Base-by-base conservation (phyloP, 2,888 invertebrate species). In the Micoletzkya japonica region DNA sequence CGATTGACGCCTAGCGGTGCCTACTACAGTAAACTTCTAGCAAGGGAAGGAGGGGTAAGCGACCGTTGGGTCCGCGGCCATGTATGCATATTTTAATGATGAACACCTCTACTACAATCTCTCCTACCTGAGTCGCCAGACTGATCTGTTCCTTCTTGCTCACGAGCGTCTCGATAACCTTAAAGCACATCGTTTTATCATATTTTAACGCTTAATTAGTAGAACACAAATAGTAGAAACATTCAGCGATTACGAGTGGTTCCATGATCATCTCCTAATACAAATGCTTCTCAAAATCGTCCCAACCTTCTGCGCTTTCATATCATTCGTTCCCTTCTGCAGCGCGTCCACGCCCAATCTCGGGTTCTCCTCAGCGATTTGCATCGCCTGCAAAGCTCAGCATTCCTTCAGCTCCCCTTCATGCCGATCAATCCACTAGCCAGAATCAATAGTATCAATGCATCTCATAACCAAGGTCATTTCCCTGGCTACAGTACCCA, bases 81-180 rank as follows among this genome's bases (percentile, higher is more conserved):
- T n/a, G n/a, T n/a, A n/a, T n/a, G n/a, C n/a, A n/a, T n/a, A n/a
- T n/a, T n/a, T n/a, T n/a, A n/a, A n/a, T n/a, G n/a, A n/a, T n/a
- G n/a, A n/a, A n/a, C n/a, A n/a, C n/a, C n/a, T n/a, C n/a, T n/a
- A n/a, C n/a, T n/a, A n/a, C n/a, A n/a, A n/a, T n/a, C n/a, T n/a
- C n/a, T n/a, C n/a, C n/a, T n/a, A 81, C 83, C 86, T 98, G 98
- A 0, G 97, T 95, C 28, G 98, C 97, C 78, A 99, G 89, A 39
- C 95, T 89, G 73, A 98, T 92, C 88, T 98, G 98, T 86, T 98
- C 96, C 84, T 93, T 92, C 90, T 99, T 98, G 49, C 95, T 94
- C 87, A 93, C 91, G 63, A 98, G 89, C 0, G 98, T 95, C 88
- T 99, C 98, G 72, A 98, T 92, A 20, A 99, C 96, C 70, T 70